These are phyloP conservation scores for Volucella inanis DNA, from an alignment of 2,888 invertebrate genomes.

Conservation along the genomic window DNA sequence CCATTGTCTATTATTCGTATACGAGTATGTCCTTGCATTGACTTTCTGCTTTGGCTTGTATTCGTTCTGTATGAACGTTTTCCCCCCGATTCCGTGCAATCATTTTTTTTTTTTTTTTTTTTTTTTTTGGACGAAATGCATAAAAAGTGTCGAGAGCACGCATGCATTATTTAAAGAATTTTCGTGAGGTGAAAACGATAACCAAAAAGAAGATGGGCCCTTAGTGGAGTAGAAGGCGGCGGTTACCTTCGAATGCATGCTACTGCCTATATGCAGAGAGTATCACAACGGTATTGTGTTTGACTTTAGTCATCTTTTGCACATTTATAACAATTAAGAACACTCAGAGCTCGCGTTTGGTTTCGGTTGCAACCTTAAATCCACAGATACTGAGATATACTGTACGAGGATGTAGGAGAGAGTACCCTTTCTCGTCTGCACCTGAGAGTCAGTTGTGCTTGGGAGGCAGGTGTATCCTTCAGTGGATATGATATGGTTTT, in stretches of 20 bases:
- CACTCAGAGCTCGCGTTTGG: conserved; percentile 54
- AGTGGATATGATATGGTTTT: conserved; percentile 9
- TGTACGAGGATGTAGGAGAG: too few species aligned
- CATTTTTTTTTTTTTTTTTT: conserved; percentile 5
- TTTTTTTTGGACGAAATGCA: conserved; percentile 47
- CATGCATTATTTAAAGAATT: conserved; percentile 74
- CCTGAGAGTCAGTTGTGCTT: conserved; percentile 39
- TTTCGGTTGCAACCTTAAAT: conserved; percentile 56
- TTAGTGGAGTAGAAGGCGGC: conserved; percentile 42
- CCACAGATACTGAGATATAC: too few species aligned
- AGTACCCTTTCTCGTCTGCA: neutral
- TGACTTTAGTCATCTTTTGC: conserved; percentile 73
- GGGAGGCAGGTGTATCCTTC: conserved; percentile 37
- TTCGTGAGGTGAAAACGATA: conserved; percentile 60
- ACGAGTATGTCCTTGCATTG: conserved; percentile 21
- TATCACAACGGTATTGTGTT: conserved; percentile 71
- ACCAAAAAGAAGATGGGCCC: conserved; percentile 31
- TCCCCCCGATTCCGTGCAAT: conserved; percentile 17
- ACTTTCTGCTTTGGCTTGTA: conserved; percentile 42
- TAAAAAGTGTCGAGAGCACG: conserved; percentile 74
- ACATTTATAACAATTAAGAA: conserved; percentile 75
- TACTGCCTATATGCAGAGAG: conserved; percentile 31
- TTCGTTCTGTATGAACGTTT: conserved; percentile 6
- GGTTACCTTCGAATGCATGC: conserved; percentile 46
- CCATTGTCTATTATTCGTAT: conserved; percentile 59